A percentile compares a stretch with the other conserved stretches of the same genome.
These are phyloP conservation scores for Craseonycteris thonglongyai DNA, from an alignment of 2,113 vertebrate genomes.

Conservation along the genomic window DNA sequence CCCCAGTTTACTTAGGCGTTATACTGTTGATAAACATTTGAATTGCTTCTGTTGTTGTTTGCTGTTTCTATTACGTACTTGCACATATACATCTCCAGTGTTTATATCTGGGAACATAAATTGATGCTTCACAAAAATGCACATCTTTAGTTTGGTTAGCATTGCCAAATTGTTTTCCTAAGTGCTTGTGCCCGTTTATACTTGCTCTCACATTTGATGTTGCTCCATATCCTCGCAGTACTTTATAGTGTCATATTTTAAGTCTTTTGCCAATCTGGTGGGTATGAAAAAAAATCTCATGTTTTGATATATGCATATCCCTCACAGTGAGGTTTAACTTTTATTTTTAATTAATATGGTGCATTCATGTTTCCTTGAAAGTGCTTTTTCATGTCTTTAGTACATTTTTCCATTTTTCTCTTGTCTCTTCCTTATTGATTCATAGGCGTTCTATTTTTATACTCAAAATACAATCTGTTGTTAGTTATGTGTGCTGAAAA, in stretches of 20 bases:
- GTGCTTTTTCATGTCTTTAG: neutral
- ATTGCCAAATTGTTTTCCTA: neutral
- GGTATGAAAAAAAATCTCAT: neutral
- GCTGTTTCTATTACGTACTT: neutral
- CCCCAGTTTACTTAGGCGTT: neutral
- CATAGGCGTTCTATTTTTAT: neutral
- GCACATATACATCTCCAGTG: neutral
- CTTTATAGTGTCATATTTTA: neutral
- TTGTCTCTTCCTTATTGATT: neutral
- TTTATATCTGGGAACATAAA: neutral
- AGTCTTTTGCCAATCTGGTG: neutral
- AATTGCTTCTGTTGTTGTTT: neutral
- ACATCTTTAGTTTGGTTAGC: neutral
- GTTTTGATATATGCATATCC: neutral
- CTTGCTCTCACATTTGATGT: neutral
- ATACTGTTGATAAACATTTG: neutral
- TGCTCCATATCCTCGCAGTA: neutral
- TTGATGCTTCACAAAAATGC: neutral
- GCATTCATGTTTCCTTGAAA: neutral
- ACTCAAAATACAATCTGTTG: neutral
- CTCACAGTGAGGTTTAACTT: neutral
- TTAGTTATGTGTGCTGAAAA: neutral
- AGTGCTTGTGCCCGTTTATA: neutral
- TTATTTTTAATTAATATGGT: neutral
- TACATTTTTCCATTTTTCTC: neutral